Conservation (phyloP, 1,140 invertebrate genomes). For the Periplaneta americana region DNA sequence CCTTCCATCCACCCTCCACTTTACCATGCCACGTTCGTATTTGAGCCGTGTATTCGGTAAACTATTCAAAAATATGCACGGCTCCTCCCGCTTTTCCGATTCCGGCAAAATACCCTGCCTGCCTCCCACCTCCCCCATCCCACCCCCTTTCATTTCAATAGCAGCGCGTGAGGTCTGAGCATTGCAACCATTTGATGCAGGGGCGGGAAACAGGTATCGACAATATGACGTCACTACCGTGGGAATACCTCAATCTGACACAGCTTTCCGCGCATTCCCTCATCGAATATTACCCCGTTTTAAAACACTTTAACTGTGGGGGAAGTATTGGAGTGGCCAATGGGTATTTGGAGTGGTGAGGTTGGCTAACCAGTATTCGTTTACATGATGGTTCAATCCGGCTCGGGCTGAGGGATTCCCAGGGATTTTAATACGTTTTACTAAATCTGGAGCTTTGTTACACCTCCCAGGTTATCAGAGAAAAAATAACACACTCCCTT, state of each 20-base stretch:
- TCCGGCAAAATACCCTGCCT: neutral
- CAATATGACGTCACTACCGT: neutral
- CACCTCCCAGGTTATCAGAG: neutral
- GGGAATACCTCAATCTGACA: neutral
- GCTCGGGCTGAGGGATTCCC: no score
- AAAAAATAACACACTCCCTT: no score
- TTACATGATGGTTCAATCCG: neutral
- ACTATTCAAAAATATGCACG: neutral
- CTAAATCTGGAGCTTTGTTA: neutral
- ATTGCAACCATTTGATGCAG: neutral
- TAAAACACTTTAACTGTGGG: neutral
- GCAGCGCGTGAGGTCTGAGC: neutral
- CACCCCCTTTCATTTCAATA: neutral
- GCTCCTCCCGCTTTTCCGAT: neutral
- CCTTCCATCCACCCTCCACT: neutral
- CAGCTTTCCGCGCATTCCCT: neutral
- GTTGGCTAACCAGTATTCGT: neutral
- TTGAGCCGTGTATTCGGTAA: neutral
- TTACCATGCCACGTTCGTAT: neutral
- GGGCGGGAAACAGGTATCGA: neutral
- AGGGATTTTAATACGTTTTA: neutral
- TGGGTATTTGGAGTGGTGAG: neutral
- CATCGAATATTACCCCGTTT: neutral
- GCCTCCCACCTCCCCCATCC: neutral
- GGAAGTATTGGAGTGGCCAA: neutral